Evolutionary conservation across 2,888 invertebrate genomes (phyloP).

Genomic region (Polydrusus cervinus): DNA sequence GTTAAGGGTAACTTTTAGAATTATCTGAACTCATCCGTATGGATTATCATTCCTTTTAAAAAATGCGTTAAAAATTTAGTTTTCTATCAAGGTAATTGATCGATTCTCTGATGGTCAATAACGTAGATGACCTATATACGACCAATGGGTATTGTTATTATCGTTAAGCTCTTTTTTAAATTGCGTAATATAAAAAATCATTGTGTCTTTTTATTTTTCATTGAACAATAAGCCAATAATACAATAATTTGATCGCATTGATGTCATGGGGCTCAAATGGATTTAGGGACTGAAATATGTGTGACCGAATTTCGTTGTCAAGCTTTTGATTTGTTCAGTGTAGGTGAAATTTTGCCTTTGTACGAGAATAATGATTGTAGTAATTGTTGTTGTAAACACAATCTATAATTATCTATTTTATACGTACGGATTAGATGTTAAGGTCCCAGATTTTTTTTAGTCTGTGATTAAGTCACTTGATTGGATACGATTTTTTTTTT

Average conservation of each 20-base stretch:
- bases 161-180: background rate
- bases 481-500: too few species aligned
- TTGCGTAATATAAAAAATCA: conserved; percentile 11
- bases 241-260: conserved; percentile 26
- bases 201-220: conserved; percentile 10
- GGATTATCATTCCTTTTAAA: too few species aligned
- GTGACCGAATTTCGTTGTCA: conserved; percentile 32
- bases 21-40: too few species aligned
- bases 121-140: background rate
- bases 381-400: conserved; percentile 9
- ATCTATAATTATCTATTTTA: background rate
- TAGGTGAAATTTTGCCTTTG: background rate
- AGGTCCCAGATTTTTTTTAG: too few species aligned
- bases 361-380: background rate
- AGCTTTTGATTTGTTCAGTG: background rate
- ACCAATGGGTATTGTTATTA: background rate
- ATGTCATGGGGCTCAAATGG: conserved; percentile 25
- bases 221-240: conserved; percentile 22
- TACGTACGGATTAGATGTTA: too few species aligned
- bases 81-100: too few species aligned
- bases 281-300: conserved; percentile 33
- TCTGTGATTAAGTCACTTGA: too few species aligned
- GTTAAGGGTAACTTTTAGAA: too few species aligned
- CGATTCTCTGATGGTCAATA: too few species aligned
- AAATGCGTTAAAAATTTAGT: too few species aligned